Percentiles rank a stretch among this genome's conserved stretches.
These are phyloP conservation scores for Mantis religiosa DNA, from an alignment of 2,888 invertebrate species.

Conservation along the genomic window DNA sequence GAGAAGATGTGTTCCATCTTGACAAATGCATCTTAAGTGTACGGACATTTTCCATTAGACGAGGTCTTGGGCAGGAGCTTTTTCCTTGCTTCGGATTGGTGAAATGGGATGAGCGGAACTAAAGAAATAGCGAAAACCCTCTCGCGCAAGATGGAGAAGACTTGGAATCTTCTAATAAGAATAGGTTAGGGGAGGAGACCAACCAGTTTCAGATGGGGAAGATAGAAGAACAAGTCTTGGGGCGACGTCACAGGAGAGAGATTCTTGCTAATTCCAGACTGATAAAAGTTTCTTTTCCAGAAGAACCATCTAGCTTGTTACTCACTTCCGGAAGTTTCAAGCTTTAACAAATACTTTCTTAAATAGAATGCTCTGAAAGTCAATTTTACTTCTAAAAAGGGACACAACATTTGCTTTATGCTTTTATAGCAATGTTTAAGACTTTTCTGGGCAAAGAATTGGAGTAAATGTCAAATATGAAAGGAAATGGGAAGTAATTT, in stretches of 20 bases:
- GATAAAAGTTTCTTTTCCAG: background rate
- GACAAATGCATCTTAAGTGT: constrained; percentile 10
- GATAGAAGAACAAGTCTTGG: background rate
- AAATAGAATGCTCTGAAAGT: too few species aligned
- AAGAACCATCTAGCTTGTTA: background rate
- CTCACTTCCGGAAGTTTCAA: background rate
- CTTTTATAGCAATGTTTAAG: too few species aligned
- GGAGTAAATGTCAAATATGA: too few species aligned
- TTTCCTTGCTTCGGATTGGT: background rate
- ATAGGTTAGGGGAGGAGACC: background rate
- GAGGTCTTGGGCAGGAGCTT: background rate
- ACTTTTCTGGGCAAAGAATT: too few species aligned
- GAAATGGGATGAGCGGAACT: background rate
- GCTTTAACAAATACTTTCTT: too few species aligned
- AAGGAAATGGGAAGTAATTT: too few species aligned
- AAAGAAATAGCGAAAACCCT: constrained; percentile 1
- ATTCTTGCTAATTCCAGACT: background rate
- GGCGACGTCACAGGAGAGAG: background rate
- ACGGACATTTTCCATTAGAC: constrained; percentile 14
- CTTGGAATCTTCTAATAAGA: background rate
- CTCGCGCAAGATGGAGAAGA: background rate
- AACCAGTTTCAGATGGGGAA: background rate
- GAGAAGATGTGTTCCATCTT: background rate
- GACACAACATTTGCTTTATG: too few species aligned
- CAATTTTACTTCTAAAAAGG: too few species aligned